Base-by-base conservation (phyloP, 2,888 invertebrate genomes). In the Rotaria magnacalcarata region DNA sequence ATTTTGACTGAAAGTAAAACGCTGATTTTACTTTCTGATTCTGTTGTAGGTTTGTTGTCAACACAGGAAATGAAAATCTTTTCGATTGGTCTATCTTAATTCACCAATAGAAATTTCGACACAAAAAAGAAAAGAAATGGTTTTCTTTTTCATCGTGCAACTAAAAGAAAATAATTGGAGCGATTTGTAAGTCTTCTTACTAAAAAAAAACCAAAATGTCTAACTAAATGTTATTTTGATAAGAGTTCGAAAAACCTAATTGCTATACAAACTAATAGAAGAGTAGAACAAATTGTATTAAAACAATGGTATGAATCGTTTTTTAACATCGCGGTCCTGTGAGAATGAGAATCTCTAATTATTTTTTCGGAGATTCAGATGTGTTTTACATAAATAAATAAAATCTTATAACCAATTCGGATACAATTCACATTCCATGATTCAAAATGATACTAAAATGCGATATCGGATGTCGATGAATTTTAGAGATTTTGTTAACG, bases 181-280 rank as follows among this genome's bases (percentile, higher is more conserved):
- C 99, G 87, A 99, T 98, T 0, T 98, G 97, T 90, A 99, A 99
- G 99, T 91, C 94, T 98, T 88, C 93, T 99, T 88, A 98, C 98
- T 0, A 99, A 99, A 92, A 99, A 99, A 99, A 99, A 34, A 34
- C 2, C 2, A 34, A 34, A 34, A 34, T 34, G 95, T 84, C 93
- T 98, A 89, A 96, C 99, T 0, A 99, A 99, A 93, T 99, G 98
- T 80, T 91, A 91, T 92, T 94, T 95, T 0, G 96, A 97, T 89
- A 99, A 99, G 90, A 99, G 99, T 91, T 92, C 99, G 87, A 99
- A 99, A 91, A 99, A 97, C 91, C 92, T 99, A 88, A 97, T 99
- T 89, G 96, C 99, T 11, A 98, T 97, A 19, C 99, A 99, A 92
- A 99, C 98, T 10, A 99, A 99, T 87, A 99, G 99, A 6, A 93